Evolutionary conservation across 2,888 invertebrate genomes (phyloP).

Genomic region (Nomada fabriciana): DNA sequence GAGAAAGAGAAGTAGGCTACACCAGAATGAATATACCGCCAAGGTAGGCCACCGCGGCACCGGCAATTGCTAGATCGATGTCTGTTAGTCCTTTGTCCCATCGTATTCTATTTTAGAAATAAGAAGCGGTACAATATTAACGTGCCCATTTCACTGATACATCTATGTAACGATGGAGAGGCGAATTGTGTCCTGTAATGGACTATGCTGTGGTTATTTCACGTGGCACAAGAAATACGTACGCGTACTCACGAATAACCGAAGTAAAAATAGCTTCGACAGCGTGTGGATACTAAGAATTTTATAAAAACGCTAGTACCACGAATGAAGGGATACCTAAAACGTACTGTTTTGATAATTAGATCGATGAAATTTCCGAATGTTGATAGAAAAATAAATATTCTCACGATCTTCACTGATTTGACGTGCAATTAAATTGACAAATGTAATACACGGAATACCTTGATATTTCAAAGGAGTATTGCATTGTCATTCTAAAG

Average conservation of each 20-base stretch:
- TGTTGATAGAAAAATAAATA: background rate
- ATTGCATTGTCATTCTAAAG: background rate
- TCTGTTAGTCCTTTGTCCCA: slow-evolving; percentile 37
- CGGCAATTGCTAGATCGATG: slow-evolving; percentile 54
- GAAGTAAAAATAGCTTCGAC: background rate
- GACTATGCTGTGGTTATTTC: background rate
- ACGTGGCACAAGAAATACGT: background rate
- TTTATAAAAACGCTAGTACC: background rate
- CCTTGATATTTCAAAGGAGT: no score
- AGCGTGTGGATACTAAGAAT: background rate
- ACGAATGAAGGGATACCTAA: no score
- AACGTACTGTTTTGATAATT: background rate
- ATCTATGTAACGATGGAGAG: slow-evolving; percentile 4
- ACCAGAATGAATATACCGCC: slow-evolving; percentile 47
- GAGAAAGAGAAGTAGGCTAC: slow-evolving; percentile 63
- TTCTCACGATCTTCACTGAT: no score
- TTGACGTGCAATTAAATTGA: no score
- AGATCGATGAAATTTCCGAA: background rate
- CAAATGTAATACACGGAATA: no score
- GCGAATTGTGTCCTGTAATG: background rate
- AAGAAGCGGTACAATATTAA: slow-evolving; percentile 43
- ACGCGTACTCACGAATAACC: background rate
- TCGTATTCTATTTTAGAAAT: slow-evolving; percentile 12
- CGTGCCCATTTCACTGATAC: background rate
- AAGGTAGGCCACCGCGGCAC: slow-evolving; percentile 48